phyloP scores from a whole-genome alignment of 2,888 invertebrate species.

The Zootermopsis nevadensis region DNA sequence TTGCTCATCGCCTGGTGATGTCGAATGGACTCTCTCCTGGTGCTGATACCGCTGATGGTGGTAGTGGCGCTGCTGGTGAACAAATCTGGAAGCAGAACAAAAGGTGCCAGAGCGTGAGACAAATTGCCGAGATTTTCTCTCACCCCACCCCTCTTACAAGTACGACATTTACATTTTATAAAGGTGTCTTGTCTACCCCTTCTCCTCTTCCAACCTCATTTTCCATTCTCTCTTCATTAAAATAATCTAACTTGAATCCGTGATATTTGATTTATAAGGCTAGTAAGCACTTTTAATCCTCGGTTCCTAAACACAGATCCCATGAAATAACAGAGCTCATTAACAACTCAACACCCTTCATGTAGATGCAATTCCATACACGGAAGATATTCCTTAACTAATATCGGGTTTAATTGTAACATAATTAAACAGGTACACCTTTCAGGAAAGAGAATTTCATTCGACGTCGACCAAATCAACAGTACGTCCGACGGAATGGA shows the following conservation, averaged over 20 bases:
- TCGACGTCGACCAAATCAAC: conserved; percentile 7
- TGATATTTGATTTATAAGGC: conserved; percentile 37
- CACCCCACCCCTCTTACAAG: neutral
- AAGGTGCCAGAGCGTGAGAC: neutral
- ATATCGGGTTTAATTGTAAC: conserved; percentile 38
- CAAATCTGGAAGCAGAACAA: conserved; percentile 36
- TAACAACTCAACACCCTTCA: conserved; percentile 1
- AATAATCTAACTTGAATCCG: conserved; percentile 30
- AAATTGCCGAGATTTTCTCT: neutral
- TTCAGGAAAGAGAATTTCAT: neutral
- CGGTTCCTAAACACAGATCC: neutral
- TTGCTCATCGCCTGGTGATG: conserved; percentile 64
- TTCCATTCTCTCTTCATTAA: conserved; percentile 27
- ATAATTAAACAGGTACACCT: conserved; percentile 39
- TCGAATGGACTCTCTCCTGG: conserved; percentile 58
- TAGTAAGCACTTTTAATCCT: conserved; percentile 27
- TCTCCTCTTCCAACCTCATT: neutral
- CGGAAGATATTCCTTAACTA: conserved; percentile 35
- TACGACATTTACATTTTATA: conserved; percentile 31
- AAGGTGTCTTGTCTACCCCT: conserved; percentile 8
- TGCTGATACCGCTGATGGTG: neutral
- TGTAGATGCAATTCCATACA: conserved; percentile 26
- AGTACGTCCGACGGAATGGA: neutral
- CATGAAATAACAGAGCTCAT: conserved; percentile 16
- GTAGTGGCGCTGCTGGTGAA: neutral